phyloP scores from a whole-genome alignment of 2,113 vertebrate species.

The Podiceps cristatus region DNA sequence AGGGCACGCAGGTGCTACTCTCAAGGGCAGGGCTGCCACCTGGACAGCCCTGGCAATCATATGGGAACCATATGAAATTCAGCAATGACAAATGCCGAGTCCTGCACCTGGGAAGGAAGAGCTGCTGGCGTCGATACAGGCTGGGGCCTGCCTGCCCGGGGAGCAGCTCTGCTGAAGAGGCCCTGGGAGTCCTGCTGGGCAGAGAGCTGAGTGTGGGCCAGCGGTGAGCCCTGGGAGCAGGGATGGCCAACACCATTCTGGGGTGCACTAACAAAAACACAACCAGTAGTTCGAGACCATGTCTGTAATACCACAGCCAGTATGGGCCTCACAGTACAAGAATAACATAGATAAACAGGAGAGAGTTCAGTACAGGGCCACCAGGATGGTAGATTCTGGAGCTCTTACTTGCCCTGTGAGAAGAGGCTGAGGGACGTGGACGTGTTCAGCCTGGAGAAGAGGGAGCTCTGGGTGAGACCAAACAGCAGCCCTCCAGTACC shows the following conservation, averaged over 20 bases:
- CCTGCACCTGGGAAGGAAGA: neutral
- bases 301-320: neutral
- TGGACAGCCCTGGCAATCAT: neutral
- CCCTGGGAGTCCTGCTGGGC: neutral
- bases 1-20: neutral
- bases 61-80: fast-evolving
- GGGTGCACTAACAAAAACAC: neutral
- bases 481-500: neutral
- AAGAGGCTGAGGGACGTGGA: neutral
- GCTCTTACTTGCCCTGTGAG: neutral
- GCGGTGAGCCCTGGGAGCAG: neutral
- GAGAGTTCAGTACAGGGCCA: neutral
- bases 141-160: neutral
- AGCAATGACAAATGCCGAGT: neutral
- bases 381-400: neutral
- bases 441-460: neutral
- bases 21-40: neutral
- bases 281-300: neutral
- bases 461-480: neutral
- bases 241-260: neutral
- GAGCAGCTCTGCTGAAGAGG: neutral
- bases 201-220: neutral
- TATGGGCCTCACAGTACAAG: neutral
- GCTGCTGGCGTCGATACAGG: fast-evolving
- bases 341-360: neutral